Percentiles rank a stretch among this genome's conserved stretches.
Conservation (phyloP, 2,797 vertebrate genomes). For the Lerista edwardsae region DNA sequence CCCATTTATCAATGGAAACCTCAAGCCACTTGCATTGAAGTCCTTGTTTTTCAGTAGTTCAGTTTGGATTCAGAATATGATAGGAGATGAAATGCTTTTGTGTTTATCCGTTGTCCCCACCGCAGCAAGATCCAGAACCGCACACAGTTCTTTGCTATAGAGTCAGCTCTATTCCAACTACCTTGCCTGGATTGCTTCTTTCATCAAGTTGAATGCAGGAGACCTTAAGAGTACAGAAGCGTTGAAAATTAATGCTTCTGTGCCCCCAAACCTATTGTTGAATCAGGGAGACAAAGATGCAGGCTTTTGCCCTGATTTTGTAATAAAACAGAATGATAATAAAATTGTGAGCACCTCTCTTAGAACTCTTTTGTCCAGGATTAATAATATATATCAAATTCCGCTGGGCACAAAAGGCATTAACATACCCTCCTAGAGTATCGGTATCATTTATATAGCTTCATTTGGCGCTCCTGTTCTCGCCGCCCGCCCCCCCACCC, state of each 20-base stretch:
- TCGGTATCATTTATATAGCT: not conserved
- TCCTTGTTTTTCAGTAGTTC: not conserved
- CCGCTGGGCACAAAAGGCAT: conserved; percentile 59
- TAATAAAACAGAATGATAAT: not conserved
- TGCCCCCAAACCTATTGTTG: not conserved
- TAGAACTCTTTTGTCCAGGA: conserved; percentile 43
- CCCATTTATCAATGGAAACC: not conserved
- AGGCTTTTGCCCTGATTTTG: not conserved
- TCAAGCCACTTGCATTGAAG: not conserved
- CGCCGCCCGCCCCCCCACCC: too few species aligned
- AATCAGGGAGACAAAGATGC: not conserved
- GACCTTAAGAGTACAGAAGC: not conserved
- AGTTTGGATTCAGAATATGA: not conserved
- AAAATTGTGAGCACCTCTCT: conserved; percentile 55
- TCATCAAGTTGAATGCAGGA: not conserved
- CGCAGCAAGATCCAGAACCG: not conserved
- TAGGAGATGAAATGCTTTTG: not conserved
- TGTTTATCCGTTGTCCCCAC: not conserved
- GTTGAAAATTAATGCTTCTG: not conserved
- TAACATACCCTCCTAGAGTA: conserved; percentile 39
- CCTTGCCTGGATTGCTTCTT: not conserved
- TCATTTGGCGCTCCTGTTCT: not conserved
- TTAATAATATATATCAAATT: conserved; percentile 66
- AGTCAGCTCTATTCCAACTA: not conserved
- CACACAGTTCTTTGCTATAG: not conserved